Base-by-base conservation (phyloP, 1,140 invertebrate species). In the Drosophila lini region DNA sequence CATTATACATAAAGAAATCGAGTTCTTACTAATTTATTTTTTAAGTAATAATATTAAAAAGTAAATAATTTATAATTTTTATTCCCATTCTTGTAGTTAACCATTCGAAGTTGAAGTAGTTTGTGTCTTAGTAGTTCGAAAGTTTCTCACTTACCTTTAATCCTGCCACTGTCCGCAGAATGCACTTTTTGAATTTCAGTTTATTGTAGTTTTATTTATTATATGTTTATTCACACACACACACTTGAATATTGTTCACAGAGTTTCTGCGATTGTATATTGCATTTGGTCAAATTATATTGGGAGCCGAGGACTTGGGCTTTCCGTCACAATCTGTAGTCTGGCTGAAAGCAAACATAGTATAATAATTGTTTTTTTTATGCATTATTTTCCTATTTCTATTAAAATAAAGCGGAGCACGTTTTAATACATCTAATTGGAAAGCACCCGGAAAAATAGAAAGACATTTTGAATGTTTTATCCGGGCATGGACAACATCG, bases 401-500 rank as follows among this genome's bases (percentile, higher is more conserved):
- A 28, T 31, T 50, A 15, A 16, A 34, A 22, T 5, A 61, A 38
- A 61, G 41, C 28, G 55, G 38, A 60, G 57, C 36, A 63, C 31
- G 61, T 31, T 22, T 60, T 31, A 16, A 53, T 36, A 22, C 13
- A 32, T 32, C 5, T 41, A 63, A 25, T 38, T 41, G n/a, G 9
- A 25, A 47, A 61, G 42, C 22, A 36, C 44, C 22, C 16, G 36
- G 60, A 11, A 57, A 71, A 19, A 40, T 22, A 25, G 34, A 34
- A 9, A 47, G 11, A 59, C 22, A 62, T 53, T n/a, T 70, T 71
- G 28, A 57, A 55, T 78, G 22, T 64, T 57, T 65, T 44, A 65
- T 50, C 42, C 59, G 50, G 58, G 38, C 44, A 47, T 75, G n/a
- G 16, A n/a, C 31, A 48, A 19, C 15, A 22, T 28, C 10, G 6